Evolutionary conservation across 2,888 invertebrate genomes (phyloP).

Genomic region (Agelastica alni): DNA sequence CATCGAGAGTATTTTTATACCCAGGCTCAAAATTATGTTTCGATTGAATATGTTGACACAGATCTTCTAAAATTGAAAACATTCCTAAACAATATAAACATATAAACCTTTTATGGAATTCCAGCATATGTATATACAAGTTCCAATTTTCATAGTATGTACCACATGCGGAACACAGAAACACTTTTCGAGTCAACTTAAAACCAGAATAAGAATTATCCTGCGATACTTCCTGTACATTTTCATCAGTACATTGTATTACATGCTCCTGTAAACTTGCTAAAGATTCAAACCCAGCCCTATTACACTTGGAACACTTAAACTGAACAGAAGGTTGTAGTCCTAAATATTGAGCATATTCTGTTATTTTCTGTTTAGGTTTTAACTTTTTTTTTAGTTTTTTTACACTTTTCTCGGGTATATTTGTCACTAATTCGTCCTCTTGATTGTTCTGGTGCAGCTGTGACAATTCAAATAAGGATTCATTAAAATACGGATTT

Average conservation of each 20-base stretch:
- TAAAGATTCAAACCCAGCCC: slow-evolving; percentile 68
- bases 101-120: slow-evolving; percentile 79
- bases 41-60: slow-evolving; percentile 75
- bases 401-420: slow-evolving; percentile 21
- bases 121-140: slow-evolving; percentile 81
- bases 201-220: slow-evolving; percentile 60
- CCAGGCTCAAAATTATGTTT: slow-evolving; percentile 79
- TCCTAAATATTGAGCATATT: slow-evolving; percentile 75
- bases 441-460: slow-evolving; percentile 40
- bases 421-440: slow-evolving; percentile 21
- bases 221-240: slow-evolving; percentile 44
- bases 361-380: slow-evolving; percentile 52
- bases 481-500: slow-evolving; percentile 55
- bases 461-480: slow-evolving; percentile 53
- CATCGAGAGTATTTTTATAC: slow-evolving; percentile 68
- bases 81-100: slow-evolving; percentile 84
- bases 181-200: slow-evolving; percentile 76
- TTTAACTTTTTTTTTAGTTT: slow-evolving; percentile 39
- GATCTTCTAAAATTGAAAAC: slow-evolving; percentile 78
- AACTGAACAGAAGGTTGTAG: slow-evolving; percentile 72
- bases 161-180: slow-evolving; percentile 79
- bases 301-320: slow-evolving; percentile 75
- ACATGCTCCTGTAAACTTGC: slow-evolving; percentile 72
- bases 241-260: slow-evolving; percentile 60
- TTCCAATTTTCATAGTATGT: slow-evolving; percentile 88